These are phyloP conservation scores for Leptodactylus fuscus DNA, from an alignment of 2,113 vertebrate genomes.

Conservation along the genomic window DNA sequence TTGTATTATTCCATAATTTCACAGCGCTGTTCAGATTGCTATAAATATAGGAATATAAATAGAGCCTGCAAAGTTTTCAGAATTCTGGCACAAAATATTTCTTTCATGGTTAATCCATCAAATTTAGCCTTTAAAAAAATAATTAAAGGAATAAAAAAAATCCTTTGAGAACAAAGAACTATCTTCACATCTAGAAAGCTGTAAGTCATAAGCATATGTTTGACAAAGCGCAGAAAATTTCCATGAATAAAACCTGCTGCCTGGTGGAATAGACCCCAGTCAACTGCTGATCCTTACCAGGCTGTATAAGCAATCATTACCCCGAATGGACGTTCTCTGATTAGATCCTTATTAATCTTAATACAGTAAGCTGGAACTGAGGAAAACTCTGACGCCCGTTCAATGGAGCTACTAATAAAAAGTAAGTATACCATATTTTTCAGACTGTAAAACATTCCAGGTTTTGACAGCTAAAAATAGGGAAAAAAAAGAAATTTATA, in stretches of 20 bases:
- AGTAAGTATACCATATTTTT: neutral
- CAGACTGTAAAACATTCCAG: too few species aligned
- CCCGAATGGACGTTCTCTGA: slow-evolving; percentile 54
- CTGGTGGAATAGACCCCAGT: slow-evolving; percentile 27
- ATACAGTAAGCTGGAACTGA: slow-evolving; percentile 24
- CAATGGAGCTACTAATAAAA: slow-evolving; percentile 18
- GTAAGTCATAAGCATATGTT: slow-evolving; percentile 1
- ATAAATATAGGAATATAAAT: neutral
- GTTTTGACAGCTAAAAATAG: too few species aligned
- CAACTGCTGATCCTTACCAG: slow-evolving; percentile 49
- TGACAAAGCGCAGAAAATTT: slow-evolving; percentile 53
- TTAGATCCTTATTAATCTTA: slow-evolving; percentile 39
- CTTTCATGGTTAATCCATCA: too few species aligned
- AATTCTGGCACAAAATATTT: too few species aligned
- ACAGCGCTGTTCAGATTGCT: too few species aligned
- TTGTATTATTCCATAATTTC: too few species aligned
- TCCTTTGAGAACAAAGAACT: neutral
- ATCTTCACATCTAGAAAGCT: slow-evolving; percentile 22
- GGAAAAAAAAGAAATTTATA: too few species aligned
- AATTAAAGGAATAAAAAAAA: neutral
- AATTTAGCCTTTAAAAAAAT: neutral
- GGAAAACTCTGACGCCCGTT: slow-evolving; percentile 33
- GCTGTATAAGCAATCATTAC: slow-evolving; percentile 52
- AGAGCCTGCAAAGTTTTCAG: neutral
- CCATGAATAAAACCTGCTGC: slow-evolving; percentile 61